A percentile compares a stretch with the other conserved stretches of the same genome.
Evolutionary conservation across 2,113 vertebrate genomes (phyloP).

Genomic region (Sterrhoptilus dennistouni): DNA sequence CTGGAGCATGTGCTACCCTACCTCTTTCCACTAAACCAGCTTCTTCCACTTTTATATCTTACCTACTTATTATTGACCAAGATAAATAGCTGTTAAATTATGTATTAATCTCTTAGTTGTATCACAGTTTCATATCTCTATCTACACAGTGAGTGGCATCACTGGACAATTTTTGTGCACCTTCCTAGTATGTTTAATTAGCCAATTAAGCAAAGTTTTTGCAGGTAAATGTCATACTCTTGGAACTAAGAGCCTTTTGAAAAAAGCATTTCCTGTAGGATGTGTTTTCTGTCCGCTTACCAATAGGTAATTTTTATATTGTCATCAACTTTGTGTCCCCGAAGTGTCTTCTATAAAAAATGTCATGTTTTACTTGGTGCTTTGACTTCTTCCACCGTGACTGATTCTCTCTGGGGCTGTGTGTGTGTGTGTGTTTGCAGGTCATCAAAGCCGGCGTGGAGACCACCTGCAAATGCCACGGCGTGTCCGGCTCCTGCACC

Average conservation of each 20-base stretch:
- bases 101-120: neutral
- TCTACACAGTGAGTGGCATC: neutral
- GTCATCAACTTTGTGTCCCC: neutral
- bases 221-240: neutral
- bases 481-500: constrained; percentile 94
- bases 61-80: neutral
- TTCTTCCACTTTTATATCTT: neutral
- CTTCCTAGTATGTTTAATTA: neutral
- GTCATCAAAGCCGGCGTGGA: constrained; percentile 95
- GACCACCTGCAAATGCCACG: constrained; percentile 97
- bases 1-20: neutral
- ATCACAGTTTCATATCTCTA: neutral
- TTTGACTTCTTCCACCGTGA: neutral
- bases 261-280: neutral
- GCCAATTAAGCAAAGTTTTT: neutral
- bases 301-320: neutral
- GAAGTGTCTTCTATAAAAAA: neutral
- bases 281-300: neutral
- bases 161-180: neutral
- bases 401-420: neutral
- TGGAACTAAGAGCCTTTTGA: neutral
- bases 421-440: constrained; percentile 68
- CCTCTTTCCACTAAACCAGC: neutral
- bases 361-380: accelerated
- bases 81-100: neutral